Evolutionary conservation across 2,113 vertebrate species (phyloP), one percentile per base, ranked within the genome.

Genomic region (Salvelinus namaycush): DNA sequence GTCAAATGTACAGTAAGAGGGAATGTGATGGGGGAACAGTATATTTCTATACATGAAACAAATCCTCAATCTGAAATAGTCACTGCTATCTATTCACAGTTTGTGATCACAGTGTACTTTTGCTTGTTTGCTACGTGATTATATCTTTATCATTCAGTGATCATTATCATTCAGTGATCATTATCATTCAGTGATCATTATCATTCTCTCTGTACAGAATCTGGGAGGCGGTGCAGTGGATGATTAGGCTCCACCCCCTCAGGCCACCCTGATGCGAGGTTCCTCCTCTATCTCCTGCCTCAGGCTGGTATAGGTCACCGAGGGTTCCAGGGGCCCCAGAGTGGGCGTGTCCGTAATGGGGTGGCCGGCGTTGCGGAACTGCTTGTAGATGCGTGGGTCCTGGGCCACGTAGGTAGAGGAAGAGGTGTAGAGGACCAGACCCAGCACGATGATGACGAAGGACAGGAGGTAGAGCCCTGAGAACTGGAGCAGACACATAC

Each of bases 351-450:
- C 94, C 48, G 90, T 85, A 18, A 93, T 89, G n/a, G 94, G 94
- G 84, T 93, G 94, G 0, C 93, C 93, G n/a, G 94, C 93, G 60
- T 98, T 97, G 78, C 96, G 95, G 73, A 98, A 98, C 89, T 98
- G 96, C 94, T 97, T 98, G 92, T 99, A 99, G 78, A 98, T 96
- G 0, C 96, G 94, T 4, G 97, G 97, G 85, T 98, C 96, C 87
- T 98, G 97, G 87, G 95, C 96, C 74, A 96, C 92, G 2, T 97
- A 99, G 0, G 97, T 98, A 67, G 96, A 95, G 0, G 96, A 96
- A 80, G 96, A 97, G 68, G 92, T 93, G 91, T 98, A 99, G 67
- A 98, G 91, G 77, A 97, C 91, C 90, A 99, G 93, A 82, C 97
- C 97, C 70, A 97, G 89, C 59, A 97, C 90, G 79, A 98, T 96